phyloP scores from a whole-genome alignment of 2,113 vertebrate species.

The Tinamus guttatus region DNA sequence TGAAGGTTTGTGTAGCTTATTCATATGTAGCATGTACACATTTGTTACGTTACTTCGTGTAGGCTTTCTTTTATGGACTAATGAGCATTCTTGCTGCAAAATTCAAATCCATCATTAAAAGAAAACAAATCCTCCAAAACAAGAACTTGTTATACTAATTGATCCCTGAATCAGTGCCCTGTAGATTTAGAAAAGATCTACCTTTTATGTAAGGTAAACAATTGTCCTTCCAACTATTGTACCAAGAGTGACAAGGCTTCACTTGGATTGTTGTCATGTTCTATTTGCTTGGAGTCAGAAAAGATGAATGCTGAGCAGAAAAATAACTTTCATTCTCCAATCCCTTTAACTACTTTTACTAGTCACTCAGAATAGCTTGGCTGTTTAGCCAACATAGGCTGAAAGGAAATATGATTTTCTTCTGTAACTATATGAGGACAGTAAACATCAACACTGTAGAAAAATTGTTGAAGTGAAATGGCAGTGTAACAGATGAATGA shows the following conservation, averaged over 20 bases:
- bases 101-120: background rate
- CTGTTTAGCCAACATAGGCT: background rate
- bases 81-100: background rate
- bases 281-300: background rate
- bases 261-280: background rate
- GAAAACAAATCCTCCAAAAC: background rate
- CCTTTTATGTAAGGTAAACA: background rate
- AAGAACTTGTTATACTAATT: background rate
- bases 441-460: background rate
- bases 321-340: background rate
- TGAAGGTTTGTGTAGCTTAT: background rate
- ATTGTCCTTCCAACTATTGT: background rate
- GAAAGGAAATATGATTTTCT: background rate
- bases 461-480: background rate
- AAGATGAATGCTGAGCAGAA: background rate
- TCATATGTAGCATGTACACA: rapidly evolving
- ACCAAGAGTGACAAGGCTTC: background rate
- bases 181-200: background rate
- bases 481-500: background rate
- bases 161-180: background rate
- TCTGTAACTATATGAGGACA: background rate
- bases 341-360: background rate
- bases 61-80: background rate
- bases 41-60: background rate
- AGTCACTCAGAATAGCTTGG: too few relatives aligned